phyloP scores from a whole-genome alignment of 2,797 vertebrate genomes.

The Nothura maculosa region DNA sequence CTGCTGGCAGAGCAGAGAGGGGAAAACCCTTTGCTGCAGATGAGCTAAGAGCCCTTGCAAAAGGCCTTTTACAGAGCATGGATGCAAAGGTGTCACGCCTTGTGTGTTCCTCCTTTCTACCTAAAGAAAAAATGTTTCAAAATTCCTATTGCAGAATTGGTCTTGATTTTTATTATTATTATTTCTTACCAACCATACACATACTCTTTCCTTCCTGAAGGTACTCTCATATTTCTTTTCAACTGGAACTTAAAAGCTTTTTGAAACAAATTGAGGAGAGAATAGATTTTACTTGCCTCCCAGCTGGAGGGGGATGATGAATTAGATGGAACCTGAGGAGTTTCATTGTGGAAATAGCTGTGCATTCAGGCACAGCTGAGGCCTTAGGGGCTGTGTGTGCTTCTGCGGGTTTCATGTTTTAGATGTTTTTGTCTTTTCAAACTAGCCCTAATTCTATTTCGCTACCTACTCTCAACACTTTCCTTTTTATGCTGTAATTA shows the following conservation, averaged over 20 bases:
- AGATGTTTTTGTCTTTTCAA: not conserved
- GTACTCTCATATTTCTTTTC: constrained; percentile 18
- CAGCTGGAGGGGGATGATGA: not conserved
- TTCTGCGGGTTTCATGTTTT: not conserved
- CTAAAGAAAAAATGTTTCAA: not conserved
- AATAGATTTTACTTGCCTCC: not conserved
- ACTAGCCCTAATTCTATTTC: not conserved
- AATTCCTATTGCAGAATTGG: not conserved
- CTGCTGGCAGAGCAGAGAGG: constrained; percentile 32
- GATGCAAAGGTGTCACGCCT: fast-evolving
- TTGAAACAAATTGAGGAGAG: not conserved
- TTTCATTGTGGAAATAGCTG: not conserved
- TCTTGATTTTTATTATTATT: not conserved
- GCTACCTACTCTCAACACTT: not conserved
- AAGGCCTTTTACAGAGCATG: constrained; percentile 32
- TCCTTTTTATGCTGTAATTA: not conserved
- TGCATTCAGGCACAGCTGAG: not conserved
- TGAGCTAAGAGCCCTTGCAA: constrained; percentile 27
- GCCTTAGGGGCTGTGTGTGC: not conserved
- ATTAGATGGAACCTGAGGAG: not conserved
- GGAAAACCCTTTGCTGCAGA: constrained; percentile 5
- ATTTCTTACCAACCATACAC: not conserved
- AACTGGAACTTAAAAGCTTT: constrained; percentile 41
- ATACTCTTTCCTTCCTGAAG: not conserved
- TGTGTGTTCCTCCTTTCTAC: not conserved